Conservation (phyloP, 2,888 invertebrate species). For the Himalopsyche anomala region DNA sequence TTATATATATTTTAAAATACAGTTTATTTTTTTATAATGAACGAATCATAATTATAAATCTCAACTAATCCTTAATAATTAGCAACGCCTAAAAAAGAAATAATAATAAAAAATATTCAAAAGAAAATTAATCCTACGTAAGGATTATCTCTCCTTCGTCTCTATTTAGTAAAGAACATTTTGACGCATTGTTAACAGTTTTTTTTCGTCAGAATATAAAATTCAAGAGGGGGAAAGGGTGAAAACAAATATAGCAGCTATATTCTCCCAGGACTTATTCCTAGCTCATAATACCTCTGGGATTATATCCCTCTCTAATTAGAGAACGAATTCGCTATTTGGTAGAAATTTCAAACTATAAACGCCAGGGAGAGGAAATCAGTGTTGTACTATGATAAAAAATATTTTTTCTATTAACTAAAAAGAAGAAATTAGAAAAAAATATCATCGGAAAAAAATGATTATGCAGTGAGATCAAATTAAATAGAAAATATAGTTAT, state of each 20-base stretch:
- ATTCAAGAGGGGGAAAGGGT: conserved; percentile 51
- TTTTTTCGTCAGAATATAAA: conserved; percentile 1
- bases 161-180: conserved; percentile 29
- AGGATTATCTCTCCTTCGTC: not conserved
- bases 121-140: conserved; percentile 48
- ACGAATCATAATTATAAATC: not conserved
- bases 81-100: not conserved
- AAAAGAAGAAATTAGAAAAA: not conserved
- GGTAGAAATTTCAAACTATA: conserved; percentile 3
- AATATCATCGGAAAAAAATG: too few relatives aligned
- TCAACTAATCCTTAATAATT: not conserved
- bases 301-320: conserved; percentile 63
- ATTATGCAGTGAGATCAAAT: too few relatives aligned
- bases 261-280: conserved; percentile 56
- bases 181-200: not conserved
- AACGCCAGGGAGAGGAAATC: not conserved
- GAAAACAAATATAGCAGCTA: conserved; percentile 48
- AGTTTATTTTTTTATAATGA: not conserved
- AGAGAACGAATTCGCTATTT: conserved; percentile 56
- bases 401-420: not conserved
- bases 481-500: too few relatives aligned
- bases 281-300: conserved; percentile 59
- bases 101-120: not conserved
- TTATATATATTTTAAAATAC: too few relatives aligned
- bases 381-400: not conserved